phyloP scores from a whole-genome alignment of 1,140 invertebrate genomes.

The Apis laboriosa region DNA sequence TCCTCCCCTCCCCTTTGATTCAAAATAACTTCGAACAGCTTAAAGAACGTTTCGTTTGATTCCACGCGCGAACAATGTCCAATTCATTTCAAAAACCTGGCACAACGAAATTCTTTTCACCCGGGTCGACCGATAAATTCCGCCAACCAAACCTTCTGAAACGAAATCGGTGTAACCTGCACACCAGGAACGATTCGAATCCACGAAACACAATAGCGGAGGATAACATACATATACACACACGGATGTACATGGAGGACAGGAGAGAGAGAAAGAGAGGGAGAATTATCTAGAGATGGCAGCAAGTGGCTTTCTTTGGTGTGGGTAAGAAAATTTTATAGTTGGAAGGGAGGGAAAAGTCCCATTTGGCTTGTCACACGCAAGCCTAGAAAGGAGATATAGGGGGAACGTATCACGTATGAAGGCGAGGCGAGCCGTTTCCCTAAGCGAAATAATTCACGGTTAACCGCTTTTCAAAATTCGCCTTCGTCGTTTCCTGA shows the following conservation, averaged over 20 bases:
- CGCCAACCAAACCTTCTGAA: not conserved
- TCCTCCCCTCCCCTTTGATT: too few species aligned
- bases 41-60: not conserved
- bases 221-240: too few species aligned
- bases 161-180: not conserved
- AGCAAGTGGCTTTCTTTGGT: not conserved
- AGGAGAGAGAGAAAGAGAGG: too few species aligned
- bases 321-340: constrained; percentile 17
- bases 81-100: not conserved
- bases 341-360: not conserved
- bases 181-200: not conserved
- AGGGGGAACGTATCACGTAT: constrained; percentile 19
- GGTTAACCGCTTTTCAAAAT: constrained; percentile 4
- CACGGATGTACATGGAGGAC: too few species aligned
- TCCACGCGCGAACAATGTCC: not conserved
- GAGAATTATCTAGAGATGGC: too few species aligned
- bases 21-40: not conserved
- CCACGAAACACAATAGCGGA: too few species aligned
- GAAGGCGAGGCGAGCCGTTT: constrained; percentile 23
- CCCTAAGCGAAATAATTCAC: constrained; percentile 33
- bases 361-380: constrained; percentile 3
- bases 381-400: constrained; percentile 6
- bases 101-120: not conserved
- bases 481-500: not conserved
- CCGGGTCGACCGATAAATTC: too few species aligned